Percentiles rank a stretch among this genome's conserved stretches.
Evolutionary conservation across 2,888 invertebrate genomes (phyloP).

Genomic region (Erannis defoliaria): DNA sequence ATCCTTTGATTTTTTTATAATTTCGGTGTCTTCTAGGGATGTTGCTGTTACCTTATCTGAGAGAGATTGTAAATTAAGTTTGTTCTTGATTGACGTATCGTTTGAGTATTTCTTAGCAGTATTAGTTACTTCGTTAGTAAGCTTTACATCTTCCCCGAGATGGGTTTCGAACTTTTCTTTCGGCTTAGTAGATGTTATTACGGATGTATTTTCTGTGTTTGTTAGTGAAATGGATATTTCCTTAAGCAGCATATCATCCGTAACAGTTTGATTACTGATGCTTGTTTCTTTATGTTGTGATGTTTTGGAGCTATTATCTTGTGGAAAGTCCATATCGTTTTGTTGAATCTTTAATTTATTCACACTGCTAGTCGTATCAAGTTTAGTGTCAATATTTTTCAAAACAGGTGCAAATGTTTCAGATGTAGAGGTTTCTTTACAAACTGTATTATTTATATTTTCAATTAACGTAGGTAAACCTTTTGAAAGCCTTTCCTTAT

Average conservation of each 20-base stretch:
- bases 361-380: neutral
- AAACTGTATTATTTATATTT: neutral
- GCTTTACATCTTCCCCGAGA: neutral
- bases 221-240: neutral
- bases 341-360: neutral
- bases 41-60: neutral
- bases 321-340: neutral
- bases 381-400: slow-evolving; percentile 1
- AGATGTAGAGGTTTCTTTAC: neutral
- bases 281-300: neutral
- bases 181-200: neutral
- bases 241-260: neutral
- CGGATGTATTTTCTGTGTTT: neutral
- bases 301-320: neutral
- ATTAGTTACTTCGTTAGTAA: neutral
- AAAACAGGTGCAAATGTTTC: neutral
- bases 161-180: neutral
- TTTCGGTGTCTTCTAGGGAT: neutral
- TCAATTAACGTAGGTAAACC: neutral
- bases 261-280: neutral
- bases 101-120: neutral
- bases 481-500: neutral
- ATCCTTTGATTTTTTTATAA: neutral
- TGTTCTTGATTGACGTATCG: neutral
- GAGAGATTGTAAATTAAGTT: neutral